Conservation (phyloP, 2,888 invertebrate genomes). For the Phytoseiulus persimilis region DNA sequence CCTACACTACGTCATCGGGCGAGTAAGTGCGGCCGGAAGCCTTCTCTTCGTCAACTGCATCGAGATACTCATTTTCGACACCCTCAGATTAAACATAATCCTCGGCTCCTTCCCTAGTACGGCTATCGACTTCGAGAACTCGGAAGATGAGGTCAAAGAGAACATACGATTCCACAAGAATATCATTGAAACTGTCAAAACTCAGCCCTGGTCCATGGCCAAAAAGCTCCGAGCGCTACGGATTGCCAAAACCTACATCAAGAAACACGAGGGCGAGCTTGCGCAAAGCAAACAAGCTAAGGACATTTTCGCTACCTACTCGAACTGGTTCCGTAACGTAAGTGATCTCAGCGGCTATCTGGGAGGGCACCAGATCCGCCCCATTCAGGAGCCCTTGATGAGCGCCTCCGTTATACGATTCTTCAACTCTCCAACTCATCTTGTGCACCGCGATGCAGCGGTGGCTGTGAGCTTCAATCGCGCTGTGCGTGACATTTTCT, state of each 20-base stretch:
- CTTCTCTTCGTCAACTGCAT: too few relatives aligned
- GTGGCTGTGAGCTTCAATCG: too few relatives aligned
- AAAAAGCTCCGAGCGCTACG: conserved; percentile 48
- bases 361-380: too few relatives aligned
- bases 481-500: too few relatives aligned
- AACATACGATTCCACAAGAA: conserved; percentile 84
- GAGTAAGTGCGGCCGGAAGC: too few relatives aligned
- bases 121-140: conserved; percentile 32
- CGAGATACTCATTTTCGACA: too few relatives aligned
- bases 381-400: too few relatives aligned
- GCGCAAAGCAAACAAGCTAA: conserved; percentile 76
- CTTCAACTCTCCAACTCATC: too few relatives aligned
- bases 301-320: conserved; percentile 74
- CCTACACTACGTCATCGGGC: conserved; percentile 44
- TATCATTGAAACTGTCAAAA: conserved; percentile 71
- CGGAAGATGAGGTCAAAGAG: conserved; percentile 74
- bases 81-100: too few relatives aligned
- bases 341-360: conserved; percentile 48
- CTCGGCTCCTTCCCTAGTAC: too few relatives aligned
- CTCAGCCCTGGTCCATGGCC: conserved; percentile 50
- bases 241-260: conserved; percentile 75
- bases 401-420: too few relatives aligned
- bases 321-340: conserved; percentile 70
- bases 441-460: too few relatives aligned
- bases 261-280: conserved; percentile 77